phyloP scores from a whole-genome alignment of 2,797 vertebrate species.

The Myotis myotis region DNA sequence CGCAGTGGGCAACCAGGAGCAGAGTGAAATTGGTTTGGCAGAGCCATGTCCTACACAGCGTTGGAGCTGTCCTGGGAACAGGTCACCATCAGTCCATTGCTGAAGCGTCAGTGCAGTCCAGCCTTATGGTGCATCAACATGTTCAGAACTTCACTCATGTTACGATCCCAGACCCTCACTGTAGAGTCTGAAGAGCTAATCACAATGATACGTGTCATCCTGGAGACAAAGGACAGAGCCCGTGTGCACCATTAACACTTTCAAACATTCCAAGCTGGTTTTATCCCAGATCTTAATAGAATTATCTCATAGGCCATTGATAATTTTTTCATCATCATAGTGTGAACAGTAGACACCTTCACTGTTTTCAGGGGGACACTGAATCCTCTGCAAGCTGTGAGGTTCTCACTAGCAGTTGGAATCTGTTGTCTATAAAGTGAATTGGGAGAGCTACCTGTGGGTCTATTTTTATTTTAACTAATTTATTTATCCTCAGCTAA shows the following conservation, averaged over 20 bases:
- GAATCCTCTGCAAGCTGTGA: not conserved
- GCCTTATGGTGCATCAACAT: conserved; percentile 98
- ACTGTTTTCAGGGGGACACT: not conserved
- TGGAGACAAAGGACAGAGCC: conserved; percentile 94
- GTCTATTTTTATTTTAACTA: conserved; percentile 87
- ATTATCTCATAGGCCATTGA: not conserved
- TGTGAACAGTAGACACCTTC: not conserved
- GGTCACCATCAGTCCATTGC: conserved; percentile 97
- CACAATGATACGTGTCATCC: conserved; percentile 96
- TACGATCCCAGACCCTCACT: conserved; percentile 98
- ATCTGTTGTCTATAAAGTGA: conserved; percentile 91
- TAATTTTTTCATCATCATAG: not conserved
- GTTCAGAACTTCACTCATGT: conserved; percentile 96
- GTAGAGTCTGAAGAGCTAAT: conserved; percentile 98
- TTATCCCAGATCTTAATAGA: conserved; percentile 95
- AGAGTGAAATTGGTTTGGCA: conserved; percentile 89
- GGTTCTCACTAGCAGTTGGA: not conserved
- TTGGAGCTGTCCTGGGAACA: conserved; percentile 97
- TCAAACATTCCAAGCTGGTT: conserved; percentile 97
- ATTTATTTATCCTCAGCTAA: not conserved
- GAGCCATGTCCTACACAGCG: conserved; percentile 90
- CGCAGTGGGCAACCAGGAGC: conserved; percentile 88
- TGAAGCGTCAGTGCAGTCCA: conserved; percentile 96
- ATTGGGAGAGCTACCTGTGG: conserved; percentile 96
- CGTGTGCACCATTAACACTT: conserved; percentile 91